Evolutionary conservation across 2,888 invertebrate genomes (phyloP), one percentile per base, ranked within the genome.

Genomic region (Tethea ocularis): DNA sequence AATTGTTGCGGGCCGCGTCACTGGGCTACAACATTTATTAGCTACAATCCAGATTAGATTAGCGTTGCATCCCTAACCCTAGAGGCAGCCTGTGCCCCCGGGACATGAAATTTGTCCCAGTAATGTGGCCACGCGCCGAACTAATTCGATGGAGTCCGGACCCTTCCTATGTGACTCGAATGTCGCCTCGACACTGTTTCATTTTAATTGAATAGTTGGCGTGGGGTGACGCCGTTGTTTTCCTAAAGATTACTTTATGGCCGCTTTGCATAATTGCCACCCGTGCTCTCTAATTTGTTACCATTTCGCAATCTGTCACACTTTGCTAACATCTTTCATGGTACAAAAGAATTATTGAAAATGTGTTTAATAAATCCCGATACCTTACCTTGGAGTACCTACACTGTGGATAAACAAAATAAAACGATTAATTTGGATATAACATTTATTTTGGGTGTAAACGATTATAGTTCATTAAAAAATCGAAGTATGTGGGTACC

Each of bases 21-120:
- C 82, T 82, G 84, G 84, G 76, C 46, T 90, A 87, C 86, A 88
- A 92, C 91, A 93, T 93, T 93, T 93, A 93, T 93, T 92, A 92
- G 90, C 88, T 91, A 83, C 91, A 89, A 89, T 89, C 89, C 87
- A 85, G 91, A 93, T 93, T 92, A 92, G 92, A 92, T 93, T 91
- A 91, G 89, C 83, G 86, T 88, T 91, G 91, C 91, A 91, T 91
- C 91, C 86, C 87, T 78, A 62, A 61, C 59, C 59, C 61, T 64
- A 61, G 66, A 71, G 68, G 73, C 74, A 72, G 70, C 72, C 68
- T 66, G 65, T 63, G 72, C 90, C 88, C 89, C 67, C 63, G 88
- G 88, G 89, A 88, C 84, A 73, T 75, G 83, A 81, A 89, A 88
- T 91, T 90, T 91, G 91, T 91, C 90, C 87, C 83, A 84, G 89